Base-by-base conservation (phyloP, 2,797 vertebrate genomes). In the Botia kubotai region DNA sequence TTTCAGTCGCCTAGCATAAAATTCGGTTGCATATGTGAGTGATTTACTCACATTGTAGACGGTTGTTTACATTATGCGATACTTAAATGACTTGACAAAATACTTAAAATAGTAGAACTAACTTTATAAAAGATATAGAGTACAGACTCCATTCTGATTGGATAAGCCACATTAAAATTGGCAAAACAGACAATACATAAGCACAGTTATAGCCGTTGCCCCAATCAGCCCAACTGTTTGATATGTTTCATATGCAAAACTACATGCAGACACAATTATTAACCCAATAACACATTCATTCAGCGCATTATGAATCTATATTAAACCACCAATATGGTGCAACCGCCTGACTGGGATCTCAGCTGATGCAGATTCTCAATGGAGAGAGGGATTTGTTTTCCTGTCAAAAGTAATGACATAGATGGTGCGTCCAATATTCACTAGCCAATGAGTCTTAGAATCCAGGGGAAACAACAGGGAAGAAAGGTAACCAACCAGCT, bases 401-500 rank as follows among this genome's bases (percentile, higher is more conserved):
- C 82, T 58, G 82, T 89, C 86, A 86, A 58, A 84, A 87, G 82
- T 75, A 89, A 81, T 83, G n/a, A 71, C 55, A 65, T 48, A 36
- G 50, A 74, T 83, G 46, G 72, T 50, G 58, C 3, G 78, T 75
- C 77, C 58, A 68, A 87, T 81, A 72, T 57, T 58, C 13, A 16
- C 57, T 7, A 48, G 19, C 48, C 19, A 60, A 68, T 46, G 43
- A 71, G 68, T 53, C 13, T 36, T 19, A 53, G 29, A 72, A 79
- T 52, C 52, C 69, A 77, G 63, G 52, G 65, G 68, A 63, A n/a
- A 62, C 77, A 43, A 77, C 77, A 36, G 65, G 26, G 60, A 4
- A 77, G 53, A 71, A 23, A 80, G 82, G 80, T 87, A 91, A 92
- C 91, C 86, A 87, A 90, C 88, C 89, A 21, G 73, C 26, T 65